Evolutionary conservation across 2,888 invertebrate species (phyloP), one percentile per base, ranked within the genome.

Genomic region (Stenolophus ochropezus): DNA sequence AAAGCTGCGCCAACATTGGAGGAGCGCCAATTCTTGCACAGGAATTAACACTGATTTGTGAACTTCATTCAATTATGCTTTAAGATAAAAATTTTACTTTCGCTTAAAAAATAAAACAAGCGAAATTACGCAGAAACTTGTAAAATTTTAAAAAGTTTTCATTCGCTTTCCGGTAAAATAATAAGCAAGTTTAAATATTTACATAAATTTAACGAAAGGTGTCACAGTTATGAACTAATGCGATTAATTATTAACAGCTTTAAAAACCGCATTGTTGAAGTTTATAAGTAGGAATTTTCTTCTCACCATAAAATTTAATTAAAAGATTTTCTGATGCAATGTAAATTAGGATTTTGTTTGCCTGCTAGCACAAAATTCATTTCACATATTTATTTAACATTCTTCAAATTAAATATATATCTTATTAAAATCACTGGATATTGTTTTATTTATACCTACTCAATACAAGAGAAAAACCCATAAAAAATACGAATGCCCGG

Each of bases 1-100:
- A 73, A 49, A 73, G 49, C 47, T 49, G 47, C 23, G 73, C 23
- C 8, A 47, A 73, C 20, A 49, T 49, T 73, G 73, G 73, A 73
- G 18, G 5, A n/a, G 11, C 21, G 49, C 73, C 73, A 73, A 73
- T 49, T 42, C 23, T 73, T 73, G 73, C 73, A 49, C 47, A 49
- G 5, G 73, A 73, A 73, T 73, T 73, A 73, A 47, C 47, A 73
- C 21, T 73, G 21, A 73, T 73, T 73, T 73, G 49, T 23, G 49
- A 49, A 23, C 23, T 49, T 73, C 47, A 73, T 73, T 73, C 16
- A 33, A 69, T 69, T 73, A 14, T 21, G 42, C 20, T 73, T 69
- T n/a, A 16, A 73, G 21, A 73, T 5, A 11, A 20, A 71, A 18
- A 49, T 73, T 73, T 73, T 73, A 47, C 47, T 47, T 49, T 73